Conservation (phyloP, 2,797 vertebrate genomes). For the Botia kubotai region DNA sequence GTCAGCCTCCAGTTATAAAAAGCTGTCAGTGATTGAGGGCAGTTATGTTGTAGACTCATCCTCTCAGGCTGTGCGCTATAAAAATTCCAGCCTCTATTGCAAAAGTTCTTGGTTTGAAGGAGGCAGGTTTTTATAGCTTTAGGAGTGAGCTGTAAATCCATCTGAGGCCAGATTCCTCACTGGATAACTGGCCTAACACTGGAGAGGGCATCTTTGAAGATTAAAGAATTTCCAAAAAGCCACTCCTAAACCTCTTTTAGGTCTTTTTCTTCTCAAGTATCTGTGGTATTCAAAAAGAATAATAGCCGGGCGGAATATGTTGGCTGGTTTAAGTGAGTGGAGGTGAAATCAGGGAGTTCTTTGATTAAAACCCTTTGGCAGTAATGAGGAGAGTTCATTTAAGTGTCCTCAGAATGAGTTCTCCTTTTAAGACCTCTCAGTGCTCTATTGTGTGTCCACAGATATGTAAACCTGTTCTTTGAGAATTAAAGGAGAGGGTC, state of each 20-base stretch:
- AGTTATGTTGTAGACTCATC: slow-evolving; percentile 44
- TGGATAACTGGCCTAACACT: slow-evolving; percentile 58
- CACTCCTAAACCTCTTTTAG: slow-evolving; percentile 65
- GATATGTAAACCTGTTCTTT: slow-evolving; percentile 36
- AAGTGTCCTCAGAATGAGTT: slow-evolving; percentile 36
- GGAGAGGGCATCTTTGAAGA: slow-evolving; percentile 71
- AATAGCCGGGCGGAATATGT: slow-evolving; percentile 42
- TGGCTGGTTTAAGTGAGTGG: slow-evolving; percentile 36
- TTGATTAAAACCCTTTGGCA: slow-evolving; percentile 51
- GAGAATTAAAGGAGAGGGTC: slow-evolving; percentile 43
- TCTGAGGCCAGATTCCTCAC: slow-evolving; percentile 56
- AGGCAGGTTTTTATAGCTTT: slow-evolving; percentile 69
- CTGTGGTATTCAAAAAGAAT: slow-evolving; percentile 38
- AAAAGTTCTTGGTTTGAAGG: slow-evolving; percentile 70
- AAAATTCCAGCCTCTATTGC: slow-evolving; percentile 68
- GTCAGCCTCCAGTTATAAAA: slow-evolving; percentile 18
- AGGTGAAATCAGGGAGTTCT: slow-evolving; percentile 32
- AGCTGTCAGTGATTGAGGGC: slow-evolving; percentile 11
- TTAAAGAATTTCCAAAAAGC: slow-evolving; percentile 67
- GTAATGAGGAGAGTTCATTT: slow-evolving; percentile 46
- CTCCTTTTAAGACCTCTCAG: slow-evolving; percentile 24
- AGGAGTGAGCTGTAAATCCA: slow-evolving; percentile 71
- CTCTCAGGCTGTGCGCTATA: slow-evolving; percentile 55
- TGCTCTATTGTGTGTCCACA: slow-evolving; percentile 33
- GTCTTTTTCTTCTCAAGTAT: slow-evolving; percentile 53